phyloP scores from a whole-genome alignment of 2,888 invertebrate genomes.

The Rhorus exstirpatorius region DNA sequence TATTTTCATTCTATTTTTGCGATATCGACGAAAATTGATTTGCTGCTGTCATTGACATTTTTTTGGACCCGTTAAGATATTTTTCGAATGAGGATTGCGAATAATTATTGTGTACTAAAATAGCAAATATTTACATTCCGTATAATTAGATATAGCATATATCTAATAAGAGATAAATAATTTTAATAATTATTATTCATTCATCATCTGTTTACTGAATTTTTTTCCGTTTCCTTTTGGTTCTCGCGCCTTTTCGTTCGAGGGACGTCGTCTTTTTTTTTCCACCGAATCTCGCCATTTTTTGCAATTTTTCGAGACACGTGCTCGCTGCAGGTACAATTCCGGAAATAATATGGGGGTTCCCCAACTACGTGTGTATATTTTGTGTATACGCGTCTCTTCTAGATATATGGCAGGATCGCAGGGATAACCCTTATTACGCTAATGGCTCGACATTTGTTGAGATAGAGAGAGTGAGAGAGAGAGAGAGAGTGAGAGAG shows the following conservation, averaged over 20 bases:
- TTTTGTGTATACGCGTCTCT: constrained; percentile 12
- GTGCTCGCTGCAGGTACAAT: constrained; percentile 46
- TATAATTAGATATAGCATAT: no score
- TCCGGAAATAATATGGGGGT: constrained; percentile 47
- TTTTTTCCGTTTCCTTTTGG: no score
- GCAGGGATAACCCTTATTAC: constrained; percentile 67
- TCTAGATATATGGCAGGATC: constrained; percentile 29
- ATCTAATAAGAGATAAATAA: no score
- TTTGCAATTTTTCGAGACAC: background rate
- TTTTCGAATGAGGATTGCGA: no score
- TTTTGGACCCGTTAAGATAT: no score
- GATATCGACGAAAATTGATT: no score
- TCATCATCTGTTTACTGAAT: no score
- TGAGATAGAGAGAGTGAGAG: constrained; percentile 10
- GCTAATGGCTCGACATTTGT: constrained; percentile 64
- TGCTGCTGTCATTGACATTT: no score
- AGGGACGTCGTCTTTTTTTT: no score
- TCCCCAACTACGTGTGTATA: background rate
- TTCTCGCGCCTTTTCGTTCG: no score
- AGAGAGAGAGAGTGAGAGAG: constrained; percentile 17
- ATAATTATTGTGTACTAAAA: no score
- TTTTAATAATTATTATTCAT: background rate
- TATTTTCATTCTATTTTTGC: background rate
- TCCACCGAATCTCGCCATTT: background rate
- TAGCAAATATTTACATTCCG: no score